Evolutionary conservation across 2,797 vertebrate genomes (phyloP), one percentile per base, ranked within the genome.

Genomic region (Knipowitschia caucasica): DNA sequence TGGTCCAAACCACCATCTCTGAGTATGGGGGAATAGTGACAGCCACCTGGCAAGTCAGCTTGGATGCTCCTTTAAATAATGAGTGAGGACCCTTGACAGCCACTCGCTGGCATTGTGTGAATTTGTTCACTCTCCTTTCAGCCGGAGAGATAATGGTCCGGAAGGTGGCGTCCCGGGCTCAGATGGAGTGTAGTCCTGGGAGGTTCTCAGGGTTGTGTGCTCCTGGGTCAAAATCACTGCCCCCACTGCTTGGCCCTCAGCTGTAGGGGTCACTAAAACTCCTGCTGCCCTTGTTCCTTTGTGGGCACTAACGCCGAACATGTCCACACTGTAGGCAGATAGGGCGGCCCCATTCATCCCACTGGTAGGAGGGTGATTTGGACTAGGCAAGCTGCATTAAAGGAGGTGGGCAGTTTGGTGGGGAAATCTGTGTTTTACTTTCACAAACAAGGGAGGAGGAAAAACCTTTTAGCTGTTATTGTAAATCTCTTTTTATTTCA

Each of bases 1-100:
- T 34, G 9, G 24, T 10, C 50, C 50, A 52, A 7, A 52, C 6
- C 12, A 52, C 14, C 35, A 52, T 52, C 35, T 52, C 50, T 4
- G 50, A 51, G 2, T 18, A 10, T 24, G 35, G 23, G n/a, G 50
- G 50, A 5, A 52, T 12, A 4, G 27, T 17, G 2, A 52, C 34
- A 10, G 35, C 34, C 9, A 9, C 4, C 14, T 52, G 50, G 1
- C 14, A 4, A 4, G 50, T 34, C 3, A 39, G 23, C 12, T 18
- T 39, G 15, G 35, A 23, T 3, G 27, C 8, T 1, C 35, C 35
- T 24, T 39, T n/a, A 24, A 26, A 27, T 4, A 15, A 4, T 7
- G 34, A 24, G 11, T n/a, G 21, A 3, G 34, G 24, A 1, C 33
- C 33, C 17, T n/a, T 15, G 21, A 12, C 25, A 20, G 31, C 2